Evolutionary conservation across 2,888 invertebrate genomes (phyloP), one percentile per base, ranked within the genome.

Genomic region (Tanytarsus gracilentus): DNA sequence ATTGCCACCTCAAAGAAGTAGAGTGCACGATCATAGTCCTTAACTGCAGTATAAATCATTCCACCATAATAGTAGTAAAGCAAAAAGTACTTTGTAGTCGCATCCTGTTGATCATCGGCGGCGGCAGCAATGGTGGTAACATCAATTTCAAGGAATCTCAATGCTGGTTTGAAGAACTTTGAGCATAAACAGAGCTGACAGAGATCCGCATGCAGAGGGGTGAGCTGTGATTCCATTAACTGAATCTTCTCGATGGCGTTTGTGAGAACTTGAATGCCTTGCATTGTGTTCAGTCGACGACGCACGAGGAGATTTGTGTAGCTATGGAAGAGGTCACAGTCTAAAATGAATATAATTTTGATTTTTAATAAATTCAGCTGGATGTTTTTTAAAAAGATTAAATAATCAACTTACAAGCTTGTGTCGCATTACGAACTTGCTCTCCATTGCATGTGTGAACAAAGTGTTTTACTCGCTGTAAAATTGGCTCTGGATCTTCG

Each of bases 41-140:
- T 94, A 67, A 96, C 75, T 9, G 92, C 90, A 61, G 94, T 85
- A 73, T 95, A 97, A 66, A 97, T 92, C 92, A 97, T 94, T 56
- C 97, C 97, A 62, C 96, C 96, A 71, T 98, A 98, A 73, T 97
- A 97, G 71, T 92, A 97, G 72, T 94, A 97, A 0, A 93, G 79
- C 56, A 98, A 79, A 71, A 95, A 95, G 72, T 92, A 87, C n/a
- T 74, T 86, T n/a, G 53, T 53, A 68, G 74, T 74, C 55, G 75
- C 69, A 67, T 74, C 74, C 62, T 71, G 69, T 87, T 69, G 84
- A 80, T 64, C 85, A 84, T 68, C 88, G 78, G 91, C 91, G 68
- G 86, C 82, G 55, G 71, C 72, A 68, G 90, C 87, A 68, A 97
- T 93, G 64, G 91, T 89, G 63, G 91, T 92, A 58, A 96, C 85